Conservation (phyloP, 1,140 invertebrate genomes). For the Melanaphis sacchari region DNA sequence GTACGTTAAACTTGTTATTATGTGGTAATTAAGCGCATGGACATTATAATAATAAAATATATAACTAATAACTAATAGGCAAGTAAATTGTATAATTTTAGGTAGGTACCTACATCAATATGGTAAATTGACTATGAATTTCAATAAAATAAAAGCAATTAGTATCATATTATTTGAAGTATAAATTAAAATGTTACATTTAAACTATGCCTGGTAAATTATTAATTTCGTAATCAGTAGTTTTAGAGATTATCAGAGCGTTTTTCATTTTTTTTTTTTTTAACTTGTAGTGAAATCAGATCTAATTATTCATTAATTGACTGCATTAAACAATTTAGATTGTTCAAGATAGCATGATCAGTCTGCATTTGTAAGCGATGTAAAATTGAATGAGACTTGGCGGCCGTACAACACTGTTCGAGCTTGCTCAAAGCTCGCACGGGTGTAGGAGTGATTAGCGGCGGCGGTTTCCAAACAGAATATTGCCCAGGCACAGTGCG, state of each 20-base stretch:
- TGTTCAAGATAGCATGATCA: background rate
- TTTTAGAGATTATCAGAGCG: no score
- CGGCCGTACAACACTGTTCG: slow-evolving; percentile 24
- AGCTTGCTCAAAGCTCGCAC: slow-evolving; percentile 16
- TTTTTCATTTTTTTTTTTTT: background rate
- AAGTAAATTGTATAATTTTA: background rate
- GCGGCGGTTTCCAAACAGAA: background rate
- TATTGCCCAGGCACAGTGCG: slow-evolving; percentile 49
- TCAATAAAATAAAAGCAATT: background rate
- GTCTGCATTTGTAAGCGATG: background rate
- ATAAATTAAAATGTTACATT: background rate
- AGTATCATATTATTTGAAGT: background rate
- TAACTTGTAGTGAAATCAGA: background rate
- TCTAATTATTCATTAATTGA: background rate
- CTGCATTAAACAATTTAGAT: background rate
- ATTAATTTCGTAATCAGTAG: background rate
- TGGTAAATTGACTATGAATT: background rate
- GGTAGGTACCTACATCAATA: background rate
- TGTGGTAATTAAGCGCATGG: no score
- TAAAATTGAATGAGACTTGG: slow-evolving; percentile 34
- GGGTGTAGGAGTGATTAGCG: slow-evolving; percentile 50
- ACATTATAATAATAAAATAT: no score
- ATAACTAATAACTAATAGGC: background rate
- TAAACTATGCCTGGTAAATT: background rate
- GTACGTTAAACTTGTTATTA: no score